Evolutionary conservation across 2,113 vertebrate genomes (phyloP), one percentile per base, ranked within the genome.

Genomic region (Chionis minor): DNA sequence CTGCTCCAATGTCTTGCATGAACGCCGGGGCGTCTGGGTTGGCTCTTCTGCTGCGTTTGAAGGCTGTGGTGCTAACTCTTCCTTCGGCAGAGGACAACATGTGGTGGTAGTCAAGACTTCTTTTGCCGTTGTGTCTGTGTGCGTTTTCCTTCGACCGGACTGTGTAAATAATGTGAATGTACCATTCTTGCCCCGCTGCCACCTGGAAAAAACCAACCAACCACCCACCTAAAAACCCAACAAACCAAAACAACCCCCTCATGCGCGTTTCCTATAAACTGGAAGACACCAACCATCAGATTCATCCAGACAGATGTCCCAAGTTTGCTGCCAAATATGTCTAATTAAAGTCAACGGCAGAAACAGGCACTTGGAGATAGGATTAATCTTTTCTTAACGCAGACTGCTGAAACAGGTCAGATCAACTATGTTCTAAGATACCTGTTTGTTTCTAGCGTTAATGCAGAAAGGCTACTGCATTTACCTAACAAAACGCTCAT

Each of bases 151-250:
- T 96, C 27, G 97, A 98, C 80, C 69, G 84, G 55, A 98, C 96
- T 0, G 86, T 98, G 81, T 98, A 98, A 88, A 98, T 97, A 14
- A 97, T 93, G 77, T 98, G 98, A 93, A 97, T 98, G 96, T 97
- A 98, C 98, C 98, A 98, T 71, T 98, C 97, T 52, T 92, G 79
- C 58, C 98, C 98, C 51, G 97, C 97, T 95, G 98, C 96, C 90
- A 98, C 98, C 98, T 98, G 87, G 22, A 95, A 90, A 61, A 58
- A 70, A 22, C 12, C 49, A 51, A 40, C n/a, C 6, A 21, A 42
- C 4, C 10, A 42, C 62, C 13, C 26, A 45, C 24, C 17, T 1
- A 80, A 65, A 63, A 81, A 10, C 35, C 28, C 33, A 67, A 24
- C 33, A 49, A 87, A 69, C 8, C 19, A 61, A 58, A 84, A 74